Evolutionary conservation across 1,140 invertebrate genomes (phyloP), one percentile per base, ranked within the genome.

Genomic region (Drosophila nebulosa): DNA sequence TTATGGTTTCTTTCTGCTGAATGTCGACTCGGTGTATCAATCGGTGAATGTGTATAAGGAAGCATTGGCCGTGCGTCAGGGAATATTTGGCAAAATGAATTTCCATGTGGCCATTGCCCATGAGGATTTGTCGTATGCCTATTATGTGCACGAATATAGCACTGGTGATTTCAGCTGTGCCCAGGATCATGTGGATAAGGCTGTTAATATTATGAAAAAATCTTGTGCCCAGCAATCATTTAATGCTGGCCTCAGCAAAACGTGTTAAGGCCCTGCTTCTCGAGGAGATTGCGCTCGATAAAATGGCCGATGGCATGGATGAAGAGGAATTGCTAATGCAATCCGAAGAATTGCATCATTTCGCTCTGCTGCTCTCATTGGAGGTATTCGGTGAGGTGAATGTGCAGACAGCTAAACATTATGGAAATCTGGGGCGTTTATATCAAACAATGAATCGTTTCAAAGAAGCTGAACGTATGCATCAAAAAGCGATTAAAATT

Each of bases 391-490:
- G 97, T 3, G 97, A 98, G 92, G 95, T 95, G 90, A 98, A 98
- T 92, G 96, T 98, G 7, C 97, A 98, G 92, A 98, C 97, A 4
- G 97, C 97, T 3, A 98, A 98, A 90, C 97, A 98, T 91, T 98
- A 98, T 92, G 97, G 97, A 1, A 98, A 99, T 92, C 93, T 99
- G 50, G 97, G 97, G 51, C 91, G 94, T 6, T 93, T 99, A 2
- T 98, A 98, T 93, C 97, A 99, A 92, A 97, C 96, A 74, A 98
- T 98, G 97, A 94, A 95, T 80, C 94, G 95, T 89, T 98, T 94
- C 92, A 92, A 95, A 92, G 95, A 97, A 89, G 97, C 97, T 1
- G 97, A 98, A 92, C 92, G 92, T 71, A 98, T 98, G 97, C 97
- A 98, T 92, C 92, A 97, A 59, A 96, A 95, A 91, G 97, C 97